A percentile compares a stretch with the other conserved stretches of the same genome.
phyloP scores from a whole-genome alignment of 2,113 vertebrate genomes.

The Antigone vipio region DNA sequence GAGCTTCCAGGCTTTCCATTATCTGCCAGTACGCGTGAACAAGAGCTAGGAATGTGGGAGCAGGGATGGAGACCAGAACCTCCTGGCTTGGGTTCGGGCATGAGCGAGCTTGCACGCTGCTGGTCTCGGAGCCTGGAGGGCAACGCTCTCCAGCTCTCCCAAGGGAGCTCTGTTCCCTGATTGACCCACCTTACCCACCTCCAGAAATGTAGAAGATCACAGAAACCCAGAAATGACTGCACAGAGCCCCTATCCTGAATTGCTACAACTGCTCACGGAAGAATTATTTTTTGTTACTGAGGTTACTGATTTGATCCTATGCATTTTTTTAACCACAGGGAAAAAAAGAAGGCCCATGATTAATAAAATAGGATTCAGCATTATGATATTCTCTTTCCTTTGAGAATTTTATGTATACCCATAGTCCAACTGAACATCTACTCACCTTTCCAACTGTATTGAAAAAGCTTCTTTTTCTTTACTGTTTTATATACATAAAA shows the following conservation, averaged over 20 bases:
- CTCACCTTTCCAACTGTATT: background rate
- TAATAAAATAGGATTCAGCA: background rate
- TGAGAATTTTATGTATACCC: background rate
- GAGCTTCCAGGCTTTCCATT: background rate
- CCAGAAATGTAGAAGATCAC: background rate
- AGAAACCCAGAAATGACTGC: background rate
- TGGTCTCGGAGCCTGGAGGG: background rate
- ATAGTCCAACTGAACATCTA: background rate
- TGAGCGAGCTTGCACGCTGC: accelerated
- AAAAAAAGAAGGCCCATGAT: background rate
- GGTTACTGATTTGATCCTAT: background rate
- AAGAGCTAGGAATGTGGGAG: background rate
- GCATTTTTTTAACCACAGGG: background rate
- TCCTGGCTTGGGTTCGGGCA: background rate
- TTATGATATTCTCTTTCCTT: background rate
- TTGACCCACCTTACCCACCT: background rate
- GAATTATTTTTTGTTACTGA: background rate
- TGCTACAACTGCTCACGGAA: background rate
- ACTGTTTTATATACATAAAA: background rate
- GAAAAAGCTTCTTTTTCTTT: background rate
- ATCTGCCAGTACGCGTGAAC: background rate
- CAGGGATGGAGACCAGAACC: background rate
- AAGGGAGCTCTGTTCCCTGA: background rate
- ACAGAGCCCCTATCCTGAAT: background rate
- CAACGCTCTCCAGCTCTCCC: background rate